Evolutionary conservation across 2,797 vertebrate genomes (phyloP).

Genomic region (Schizopygopsis pylzovi): DNA sequence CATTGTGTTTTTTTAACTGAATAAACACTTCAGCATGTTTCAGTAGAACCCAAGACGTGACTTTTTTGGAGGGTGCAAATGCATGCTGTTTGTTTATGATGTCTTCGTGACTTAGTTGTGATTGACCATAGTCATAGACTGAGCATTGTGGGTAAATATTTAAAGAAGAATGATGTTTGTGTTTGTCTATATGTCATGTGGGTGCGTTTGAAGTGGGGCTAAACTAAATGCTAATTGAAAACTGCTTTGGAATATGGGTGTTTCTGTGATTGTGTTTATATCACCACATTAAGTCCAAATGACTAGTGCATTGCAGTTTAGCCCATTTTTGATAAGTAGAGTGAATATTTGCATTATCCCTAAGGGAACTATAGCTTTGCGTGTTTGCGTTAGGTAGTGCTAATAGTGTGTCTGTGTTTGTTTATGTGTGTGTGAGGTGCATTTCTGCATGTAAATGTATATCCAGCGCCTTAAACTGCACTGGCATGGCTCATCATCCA

Average conservation of each 20-base stretch:
- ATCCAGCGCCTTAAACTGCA: not conserved
- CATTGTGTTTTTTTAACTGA: constrained; percentile 72
- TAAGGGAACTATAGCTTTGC: not conserved
- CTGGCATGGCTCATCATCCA: constrained; percentile 6
- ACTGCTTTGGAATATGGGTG: not conserved
- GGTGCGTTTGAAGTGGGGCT: not conserved
- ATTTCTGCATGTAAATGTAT: constrained; percentile 28
- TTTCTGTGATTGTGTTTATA: constrained; percentile 2
- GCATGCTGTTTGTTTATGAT: constrained; percentile 38
- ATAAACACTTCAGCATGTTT: constrained; percentile 73
- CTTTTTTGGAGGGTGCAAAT: constrained; percentile 58
- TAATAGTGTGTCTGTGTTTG: not conserved
- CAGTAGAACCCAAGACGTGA: constrained; percentile 72
- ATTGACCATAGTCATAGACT: not conserved
- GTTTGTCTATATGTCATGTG: constrained; percentile 15
- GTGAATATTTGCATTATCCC: not conserved
- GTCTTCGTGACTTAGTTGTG: not conserved
- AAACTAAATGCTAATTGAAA: constrained; percentile 12
- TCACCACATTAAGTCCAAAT: not conserved
- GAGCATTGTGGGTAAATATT: constrained; percentile 1
- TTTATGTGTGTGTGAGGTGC: not conserved
- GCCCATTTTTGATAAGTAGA: not conserved
- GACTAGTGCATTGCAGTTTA: not conserved
- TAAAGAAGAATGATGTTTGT: constrained; percentile 30
- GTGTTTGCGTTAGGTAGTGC: not conserved